Evolutionary conservation across 2,888 invertebrate species (phyloP), one percentile per base, ranked within the genome.

Genomic region (Diachrysia chrysitis): DNA sequence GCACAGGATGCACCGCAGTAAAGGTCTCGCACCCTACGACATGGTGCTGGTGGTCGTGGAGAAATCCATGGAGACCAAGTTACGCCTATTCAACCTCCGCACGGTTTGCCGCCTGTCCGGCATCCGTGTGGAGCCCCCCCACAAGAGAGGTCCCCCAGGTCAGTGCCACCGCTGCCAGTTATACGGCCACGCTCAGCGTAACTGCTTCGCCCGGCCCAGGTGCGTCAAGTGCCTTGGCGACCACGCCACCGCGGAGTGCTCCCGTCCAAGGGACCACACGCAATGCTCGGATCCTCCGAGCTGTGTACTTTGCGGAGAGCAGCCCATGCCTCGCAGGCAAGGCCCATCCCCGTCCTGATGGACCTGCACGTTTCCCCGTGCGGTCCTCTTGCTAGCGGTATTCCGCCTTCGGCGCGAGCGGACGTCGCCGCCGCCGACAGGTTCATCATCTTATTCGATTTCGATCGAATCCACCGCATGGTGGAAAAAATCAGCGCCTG

Each of bases 141-240:
- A 4, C 2, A 42, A 42, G 5, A 42, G 16, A 0, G n/a, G 42
- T 2, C 1, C n/a, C 42, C 21, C 12, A 0, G 19, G 21, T 6
- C n/a, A 19, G 21, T 51, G 51, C 21, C 10, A n/a, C 21, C 12
- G 19, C 1, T 51, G 17, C 6, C 51, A 14, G 16, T n/a, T 3
- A 1, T 42, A 42, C 7, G 51, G 51, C 10, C 51, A 60, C 51
- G n/a, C 59, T 7, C 25, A 19, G 3, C 16, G 59, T 0, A 53
- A 53, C 35, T 60, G 60, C 10, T 35, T 35, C 51, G 53, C 16
- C 21, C 32, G 35, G 9, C 53, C 53, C 14, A 51, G 60, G 35
- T 60, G 53, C 53, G 60, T 60, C 9, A 51, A 60, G 53, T 60
- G 53, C 53, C 35, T 60, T 0, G 53, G 29, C 1, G 51, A 35